phyloP scores from a whole-genome alignment of 1,140 invertebrate species.

The Drosophila bocki region DNA sequence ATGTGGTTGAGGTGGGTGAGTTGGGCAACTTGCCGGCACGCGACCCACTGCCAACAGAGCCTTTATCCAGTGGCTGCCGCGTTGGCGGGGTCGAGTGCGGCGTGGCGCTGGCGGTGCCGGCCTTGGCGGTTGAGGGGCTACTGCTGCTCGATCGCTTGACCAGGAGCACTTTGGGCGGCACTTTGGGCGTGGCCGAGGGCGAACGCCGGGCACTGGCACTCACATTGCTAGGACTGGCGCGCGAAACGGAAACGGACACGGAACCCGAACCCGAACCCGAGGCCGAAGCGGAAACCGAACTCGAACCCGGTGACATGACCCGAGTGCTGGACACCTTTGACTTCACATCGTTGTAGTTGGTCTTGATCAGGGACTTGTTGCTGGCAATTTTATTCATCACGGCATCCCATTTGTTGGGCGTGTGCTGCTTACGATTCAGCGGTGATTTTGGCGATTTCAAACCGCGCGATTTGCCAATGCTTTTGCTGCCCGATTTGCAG shows the following conservation, averaged over 20 bases:
- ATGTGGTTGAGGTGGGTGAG: constrained; percentile 62
- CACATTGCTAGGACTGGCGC: constrained; percentile 53
- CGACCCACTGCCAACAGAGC: constrained; percentile 63
- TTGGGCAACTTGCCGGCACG: constrained; percentile 40
- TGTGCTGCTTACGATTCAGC: constrained; percentile 82
- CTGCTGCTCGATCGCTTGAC: constrained; percentile 53
- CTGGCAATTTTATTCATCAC: constrained; percentile 93
- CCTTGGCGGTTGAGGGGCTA: constrained; percentile 16
- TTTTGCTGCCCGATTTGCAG: constrained; percentile 41
- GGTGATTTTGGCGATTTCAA: constrained; percentile 65
- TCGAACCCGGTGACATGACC: constrained; percentile 35
- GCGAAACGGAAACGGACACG: not conserved
- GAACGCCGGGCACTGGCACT: constrained; percentile 63
- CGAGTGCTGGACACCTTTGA: constrained; percentile 88
- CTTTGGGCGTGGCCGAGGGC: constrained; percentile 53
- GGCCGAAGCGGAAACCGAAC: constrained; percentile 15
- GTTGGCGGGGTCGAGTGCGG: constrained; percentile 53
- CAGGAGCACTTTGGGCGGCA: constrained; percentile 30
- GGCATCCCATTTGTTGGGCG: constrained; percentile 89
- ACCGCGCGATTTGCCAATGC: constrained; percentile 24
- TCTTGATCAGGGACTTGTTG: constrained; percentile 89
- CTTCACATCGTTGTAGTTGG: constrained; percentile 92
- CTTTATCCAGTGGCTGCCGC: constrained; percentile 81
- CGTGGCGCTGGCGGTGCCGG: constrained; percentile 17
- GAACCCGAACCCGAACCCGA: constrained; percentile 18